Evolutionary conservation across 2,113 vertebrate species (phyloP), one percentile per base, ranked within the genome.

Genomic region (Equus quagga): DNA sequence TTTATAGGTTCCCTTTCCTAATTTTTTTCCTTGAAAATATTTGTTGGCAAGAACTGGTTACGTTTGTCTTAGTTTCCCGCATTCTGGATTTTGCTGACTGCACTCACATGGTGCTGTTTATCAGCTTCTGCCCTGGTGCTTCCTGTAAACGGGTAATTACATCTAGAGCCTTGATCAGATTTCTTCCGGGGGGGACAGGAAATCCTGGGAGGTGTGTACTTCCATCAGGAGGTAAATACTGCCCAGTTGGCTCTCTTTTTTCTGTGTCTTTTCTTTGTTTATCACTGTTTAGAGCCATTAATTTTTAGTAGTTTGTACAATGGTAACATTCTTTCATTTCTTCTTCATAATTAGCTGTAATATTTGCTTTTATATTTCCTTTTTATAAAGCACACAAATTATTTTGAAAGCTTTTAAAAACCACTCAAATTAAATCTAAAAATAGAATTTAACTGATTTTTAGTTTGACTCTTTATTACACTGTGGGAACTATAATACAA

Each of bases 371-470:
- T 90, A 54, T 96, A 76, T 81, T 84, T 78, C 46, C 2, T 73
- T 94, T 94, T 96, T 62, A 70, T 89, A 76, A 96, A 89, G 56
- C 31, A 49, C 8, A 46, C 15, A 91, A 89, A 78, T 44, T 95
- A 84, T 89, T 98, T 94, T 96, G 23, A 96, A 96, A 92, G 5
- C 24, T 92, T 95, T 82, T 80, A n/a, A 80, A 94, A 93, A 46
- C 4, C 8, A 69, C 65, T 78, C 49, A 86, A 8, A 31, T 75
- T 83, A 65, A 3, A 89, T 62, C 36, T 14, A 76, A 67, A 96
- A 86, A 70, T 91, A 26, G 2, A 51, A 76, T 78, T 69, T 87
- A 75, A 51, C 73, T 91, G n/a, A 60, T 70, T 94, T 54, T 80
- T 82, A 3, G 46, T 84, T 93, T 91, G 80, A 72, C 14, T 89